Evolutionary conservation across 1,140 invertebrate species (phyloP).

Genomic region (Steinernema khuongi): DNA sequence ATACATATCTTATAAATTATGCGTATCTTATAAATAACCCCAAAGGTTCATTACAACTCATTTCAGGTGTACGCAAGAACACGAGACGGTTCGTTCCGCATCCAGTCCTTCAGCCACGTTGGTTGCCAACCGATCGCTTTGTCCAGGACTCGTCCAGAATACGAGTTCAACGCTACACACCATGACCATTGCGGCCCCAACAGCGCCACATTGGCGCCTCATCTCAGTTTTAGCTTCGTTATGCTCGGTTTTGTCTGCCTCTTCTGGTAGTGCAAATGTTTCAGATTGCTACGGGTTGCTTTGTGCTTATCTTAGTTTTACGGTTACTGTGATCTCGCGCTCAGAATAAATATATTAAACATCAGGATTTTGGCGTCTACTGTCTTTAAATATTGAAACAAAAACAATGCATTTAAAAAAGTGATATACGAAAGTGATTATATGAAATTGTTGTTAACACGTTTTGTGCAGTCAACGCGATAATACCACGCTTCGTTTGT

Average conservation of each 20-base stretch:
- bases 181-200: background rate
- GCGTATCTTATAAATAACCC: too few relatives aligned
- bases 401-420: too few relatives aligned
- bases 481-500: too few relatives aligned
- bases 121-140: background rate
- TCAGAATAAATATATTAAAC: background rate
- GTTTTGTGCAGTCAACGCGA: too few relatives aligned
- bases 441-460: too few relatives aligned
- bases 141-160: background rate
- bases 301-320: conserved; percentile 10
- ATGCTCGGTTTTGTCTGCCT: background rate
- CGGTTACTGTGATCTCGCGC: background rate
- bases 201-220: background rate
- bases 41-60: too few relatives aligned
- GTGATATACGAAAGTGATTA: too few relatives aligned
- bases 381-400: too few relatives aligned
- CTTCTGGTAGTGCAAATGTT: background rate
- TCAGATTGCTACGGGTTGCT: background rate
- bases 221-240: background rate
- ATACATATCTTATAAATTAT: too few relatives aligned
- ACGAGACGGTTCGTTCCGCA: background rate
- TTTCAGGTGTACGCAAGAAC: background rate
- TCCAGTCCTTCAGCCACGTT: conserved; percentile 3
- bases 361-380: too few relatives aligned
- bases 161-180: background rate